Evolutionary conservation across 2,797 vertebrate species (phyloP), one percentile per base, ranked within the genome.

Genomic region (Chelidonichthys spinosus): DNA sequence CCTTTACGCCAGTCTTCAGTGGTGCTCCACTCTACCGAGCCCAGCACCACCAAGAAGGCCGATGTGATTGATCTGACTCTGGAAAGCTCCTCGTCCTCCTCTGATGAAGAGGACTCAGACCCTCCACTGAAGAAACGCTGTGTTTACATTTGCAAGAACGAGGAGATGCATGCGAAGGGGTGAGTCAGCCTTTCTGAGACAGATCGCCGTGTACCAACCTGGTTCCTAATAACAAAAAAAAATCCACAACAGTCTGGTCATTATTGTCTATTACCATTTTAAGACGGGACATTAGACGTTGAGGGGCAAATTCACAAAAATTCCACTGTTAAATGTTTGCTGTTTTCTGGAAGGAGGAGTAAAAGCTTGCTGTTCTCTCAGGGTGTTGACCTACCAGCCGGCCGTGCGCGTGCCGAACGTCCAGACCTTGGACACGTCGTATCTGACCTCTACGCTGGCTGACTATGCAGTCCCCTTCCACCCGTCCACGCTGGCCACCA

Each of bases 381-480:
- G 98, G 76, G 97, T 99, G 82, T 93, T 99, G 89, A 94, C 96
- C 81, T 99, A 97, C 90, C 97, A 98, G 93, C 97, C 97, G 54
- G 90, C 95, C 4, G 94, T 96, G 78, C 95, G 96, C 68, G 89
- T 97, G 91, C 94, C 97, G 84, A 97, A 95, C 2, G 94, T 97
- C 89, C 96, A 95, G 61, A 74, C 93, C 0, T 92, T 98, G 49
- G 97, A 97, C 76, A 83, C 96, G 2, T 94, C 96, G 8, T 96
- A 96, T 85, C 90, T 98, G 83, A 94, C 94, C 70, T 95, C 97
- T 11, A 94, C 97, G 1, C 92, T 98, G 55, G 91, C 96, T 13
- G 97, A 98, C 90, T 99, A 97, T 86, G 93, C 96, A 53, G 97
- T 97, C 79, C 96, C 96, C 90, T 99, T 97, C 93, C 97, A 97